phyloP scores from a whole-genome alignment of 2,113 vertebrate genomes.

The Pachyramphus minor region DNA sequence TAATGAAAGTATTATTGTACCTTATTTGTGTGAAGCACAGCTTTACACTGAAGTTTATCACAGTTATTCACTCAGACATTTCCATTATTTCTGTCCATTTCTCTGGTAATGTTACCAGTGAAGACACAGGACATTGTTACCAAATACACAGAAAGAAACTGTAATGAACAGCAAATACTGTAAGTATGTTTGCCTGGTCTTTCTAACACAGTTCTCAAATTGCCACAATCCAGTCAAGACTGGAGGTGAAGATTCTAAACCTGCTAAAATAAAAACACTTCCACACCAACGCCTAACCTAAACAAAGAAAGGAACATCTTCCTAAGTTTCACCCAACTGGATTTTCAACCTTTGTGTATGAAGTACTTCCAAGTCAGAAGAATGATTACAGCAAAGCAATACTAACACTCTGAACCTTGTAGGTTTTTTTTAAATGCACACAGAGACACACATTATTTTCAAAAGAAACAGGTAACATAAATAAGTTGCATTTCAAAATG shows the following conservation, averaged over 20 bases:
- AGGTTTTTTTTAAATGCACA: not conserved
- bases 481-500: not conserved
- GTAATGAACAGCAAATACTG: not conserved
- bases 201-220: not conserved
- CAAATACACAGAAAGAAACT: not conserved
- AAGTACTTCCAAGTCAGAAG: not conserved
- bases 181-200: not conserved
- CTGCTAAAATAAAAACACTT: not conserved
- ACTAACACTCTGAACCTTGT: not conserved
- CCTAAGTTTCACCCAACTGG: not conserved
- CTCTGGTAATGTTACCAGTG: fast-evolving
- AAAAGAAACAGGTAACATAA: not conserved
- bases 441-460: not conserved
- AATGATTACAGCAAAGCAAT: not conserved
- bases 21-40: not conserved
- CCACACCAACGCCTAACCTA: not conserved
- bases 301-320: not conserved
- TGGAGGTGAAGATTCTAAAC: not conserved
- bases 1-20: not conserved
- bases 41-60: not conserved
- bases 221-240: not conserved
- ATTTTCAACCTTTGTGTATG: not conserved
- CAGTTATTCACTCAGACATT: not conserved
- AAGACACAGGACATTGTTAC: not conserved
- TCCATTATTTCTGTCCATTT: not conserved